Evolutionary conservation across 2,797 vertebrate genomes (phyloP).

Genomic region (Xyrichtys novacula): DNA sequence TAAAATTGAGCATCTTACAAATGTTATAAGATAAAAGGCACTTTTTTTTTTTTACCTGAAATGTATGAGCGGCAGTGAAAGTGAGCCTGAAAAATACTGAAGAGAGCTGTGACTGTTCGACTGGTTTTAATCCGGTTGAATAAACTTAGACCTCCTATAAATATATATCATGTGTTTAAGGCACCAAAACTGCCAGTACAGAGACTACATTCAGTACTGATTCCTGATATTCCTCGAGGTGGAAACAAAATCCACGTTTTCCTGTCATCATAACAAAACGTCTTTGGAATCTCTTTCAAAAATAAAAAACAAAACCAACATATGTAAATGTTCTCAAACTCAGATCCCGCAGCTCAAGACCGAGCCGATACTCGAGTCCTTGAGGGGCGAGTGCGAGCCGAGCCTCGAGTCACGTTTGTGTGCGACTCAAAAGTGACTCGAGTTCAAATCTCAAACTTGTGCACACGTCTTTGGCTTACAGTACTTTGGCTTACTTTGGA

Average conservation of each 20-base stretch:
- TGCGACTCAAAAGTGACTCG: no score
- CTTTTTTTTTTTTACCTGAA: slow-evolving; percentile 22
- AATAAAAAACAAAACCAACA: neutral
- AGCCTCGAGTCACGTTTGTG: no score
- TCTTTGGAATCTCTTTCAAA: slow-evolving; percentile 11
- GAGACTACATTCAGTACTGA: neutral
- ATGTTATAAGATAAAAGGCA: no score
- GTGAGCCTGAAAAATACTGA: no score
- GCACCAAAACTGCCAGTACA: slow-evolving; percentile 11
- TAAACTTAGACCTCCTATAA: slow-evolving; percentile 9
- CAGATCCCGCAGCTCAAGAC: no score
- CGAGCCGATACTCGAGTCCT: no score
- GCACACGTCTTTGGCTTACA: no score
- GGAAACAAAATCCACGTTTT: neutral
- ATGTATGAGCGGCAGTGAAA: no score
- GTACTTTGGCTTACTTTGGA: slow-evolving; percentile 36
- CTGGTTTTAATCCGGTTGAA: slow-evolving; percentile 13
- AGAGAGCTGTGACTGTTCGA: slow-evolving; percentile 12
- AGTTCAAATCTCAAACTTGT: no score
- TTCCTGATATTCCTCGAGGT: neutral
- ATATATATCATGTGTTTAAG: slow-evolving; percentile 44
- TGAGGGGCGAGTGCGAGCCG: no score
- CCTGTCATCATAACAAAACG: slow-evolving; percentile 5
- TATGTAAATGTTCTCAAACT: slow-evolving; percentile 3
- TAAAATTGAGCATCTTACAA: no score